Conservation (phyloP, 2,888 invertebrate genomes). For the Nematopogon swammerdamellus region DNA sequence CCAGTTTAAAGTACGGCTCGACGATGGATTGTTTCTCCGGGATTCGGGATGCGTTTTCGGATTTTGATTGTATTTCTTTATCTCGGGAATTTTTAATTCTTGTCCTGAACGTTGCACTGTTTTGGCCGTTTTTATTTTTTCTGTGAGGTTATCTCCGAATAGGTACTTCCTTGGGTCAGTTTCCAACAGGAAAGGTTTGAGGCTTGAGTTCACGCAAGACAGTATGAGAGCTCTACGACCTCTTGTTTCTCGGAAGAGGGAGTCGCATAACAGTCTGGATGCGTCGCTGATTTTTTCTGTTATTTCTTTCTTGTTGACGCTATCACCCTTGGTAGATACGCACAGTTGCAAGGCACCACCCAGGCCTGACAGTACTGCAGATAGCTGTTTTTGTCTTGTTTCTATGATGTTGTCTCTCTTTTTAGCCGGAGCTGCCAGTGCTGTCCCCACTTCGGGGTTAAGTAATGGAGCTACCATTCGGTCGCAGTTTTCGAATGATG, state of each 20-base stretch:
- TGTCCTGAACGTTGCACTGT: neutral
- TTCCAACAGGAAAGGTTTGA: neutral
- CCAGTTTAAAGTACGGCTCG: neutral
- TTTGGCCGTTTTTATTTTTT: neutral
- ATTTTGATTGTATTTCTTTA: neutral
- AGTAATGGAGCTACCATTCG: constrained; percentile 1
- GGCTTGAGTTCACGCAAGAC: neutral
- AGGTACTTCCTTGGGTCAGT: neutral
- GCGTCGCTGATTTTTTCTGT: constrained; percentile 2
- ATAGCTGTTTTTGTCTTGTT: neutral
- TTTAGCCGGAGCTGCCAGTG: constrained; percentile 1
- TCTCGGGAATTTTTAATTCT: neutral
- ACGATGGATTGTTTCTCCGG: neutral
- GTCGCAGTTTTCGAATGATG: neutral
- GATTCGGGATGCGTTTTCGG: neutral
- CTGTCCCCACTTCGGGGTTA: neutral
- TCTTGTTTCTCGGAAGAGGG: neutral
- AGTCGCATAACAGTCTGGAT: constrained; percentile 1
- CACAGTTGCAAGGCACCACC: neutral
- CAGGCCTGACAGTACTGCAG: neutral
- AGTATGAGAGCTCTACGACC: constrained; percentile 1
- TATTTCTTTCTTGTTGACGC: neutral
- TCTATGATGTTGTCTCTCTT: constrained; percentile 2
- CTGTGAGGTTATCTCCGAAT: neutral
- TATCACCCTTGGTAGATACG: constrained; percentile 1